phyloP scores from a whole-genome alignment of 1,140 invertebrate genomes.

The Drosophila truncata region DNA sequence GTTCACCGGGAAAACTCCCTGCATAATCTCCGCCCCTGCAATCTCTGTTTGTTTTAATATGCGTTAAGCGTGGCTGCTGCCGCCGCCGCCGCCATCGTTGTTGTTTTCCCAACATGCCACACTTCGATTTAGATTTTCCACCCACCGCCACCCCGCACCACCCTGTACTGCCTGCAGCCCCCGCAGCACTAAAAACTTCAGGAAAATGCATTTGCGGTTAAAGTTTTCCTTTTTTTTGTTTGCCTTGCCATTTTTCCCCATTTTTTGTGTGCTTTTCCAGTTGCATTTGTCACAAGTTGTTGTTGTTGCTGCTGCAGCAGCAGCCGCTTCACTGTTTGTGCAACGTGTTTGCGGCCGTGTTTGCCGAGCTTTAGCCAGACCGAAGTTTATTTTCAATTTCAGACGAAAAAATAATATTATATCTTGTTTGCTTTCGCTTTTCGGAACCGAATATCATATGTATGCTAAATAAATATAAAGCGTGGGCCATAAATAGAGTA shows the following conservation, averaged over 20 bases:
- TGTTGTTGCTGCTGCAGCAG: conserved; percentile 27
- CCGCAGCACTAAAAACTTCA: conserved; percentile 54
- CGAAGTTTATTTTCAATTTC: conserved; percentile 38
- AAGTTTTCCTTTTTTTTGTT: conserved; percentile 51
- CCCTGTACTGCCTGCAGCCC: neutral
- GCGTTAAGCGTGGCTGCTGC: conserved; percentile 62
- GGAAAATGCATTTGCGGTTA: conserved; percentile 63
- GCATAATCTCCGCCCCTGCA: conserved; percentile 2
- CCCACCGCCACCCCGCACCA: neutral
- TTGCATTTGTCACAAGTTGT: conserved; percentile 65
- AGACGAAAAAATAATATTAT: conserved; percentile 44
- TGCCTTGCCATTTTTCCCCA: conserved; percentile 36
- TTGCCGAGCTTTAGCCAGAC: conserved; percentile 62
- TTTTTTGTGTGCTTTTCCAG: conserved; percentile 36
- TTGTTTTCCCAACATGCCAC: conserved; percentile 60
- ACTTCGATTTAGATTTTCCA: conserved; percentile 45
- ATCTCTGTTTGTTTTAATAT: conserved; percentile 65
- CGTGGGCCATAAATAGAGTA: neutral
- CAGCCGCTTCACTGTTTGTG: conserved; percentile 67
- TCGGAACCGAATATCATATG: conserved; percentile 28
- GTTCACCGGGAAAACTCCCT: neutral
- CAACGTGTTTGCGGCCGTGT: conserved; percentile 78
- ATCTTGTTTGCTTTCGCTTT: conserved; percentile 33
- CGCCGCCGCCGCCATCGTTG: conserved; percentile 14
- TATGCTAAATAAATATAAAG: conserved; percentile 27